These are phyloP conservation scores for Cyrtonyx montezumae DNA, from an alignment of 2,113 vertebrate species.

Conservation along the genomic window DNA sequence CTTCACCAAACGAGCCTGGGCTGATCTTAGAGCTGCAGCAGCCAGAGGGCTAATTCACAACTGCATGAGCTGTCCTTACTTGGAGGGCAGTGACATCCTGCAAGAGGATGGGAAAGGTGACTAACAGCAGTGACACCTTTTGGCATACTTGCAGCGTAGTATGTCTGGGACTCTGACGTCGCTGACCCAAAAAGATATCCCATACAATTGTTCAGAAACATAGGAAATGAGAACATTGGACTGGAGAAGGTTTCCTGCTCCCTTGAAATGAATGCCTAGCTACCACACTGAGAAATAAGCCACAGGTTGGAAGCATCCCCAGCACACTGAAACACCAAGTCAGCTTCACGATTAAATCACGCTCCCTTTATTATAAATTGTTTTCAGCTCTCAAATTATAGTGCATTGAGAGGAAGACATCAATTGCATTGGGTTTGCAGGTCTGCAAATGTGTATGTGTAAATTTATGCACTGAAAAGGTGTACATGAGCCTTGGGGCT, in stretches of 20 bases:
- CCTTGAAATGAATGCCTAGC: neutral
- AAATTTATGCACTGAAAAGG: neutral
- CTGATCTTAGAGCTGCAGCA: neutral
- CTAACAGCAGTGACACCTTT: neutral
- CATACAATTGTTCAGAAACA: neutral
- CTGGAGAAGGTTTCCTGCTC: neutral
- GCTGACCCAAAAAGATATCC: neutral
- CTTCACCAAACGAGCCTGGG: neutral
- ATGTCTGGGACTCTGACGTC: neutral
- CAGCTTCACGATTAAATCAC: neutral
- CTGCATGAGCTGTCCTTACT: neutral
- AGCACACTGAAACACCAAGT: neutral
- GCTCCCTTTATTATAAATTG: neutral
- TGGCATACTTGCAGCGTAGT: neutral
- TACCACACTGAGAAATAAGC: neutral
- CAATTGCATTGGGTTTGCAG: neutral
- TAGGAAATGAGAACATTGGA: neutral
- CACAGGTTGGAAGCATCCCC: neutral
- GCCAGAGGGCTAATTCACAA: neutral
- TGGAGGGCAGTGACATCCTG: neutral
- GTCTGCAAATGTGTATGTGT: neutral
- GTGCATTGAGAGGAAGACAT: neutral
- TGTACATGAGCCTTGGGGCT: neutral
- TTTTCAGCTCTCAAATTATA: neutral
- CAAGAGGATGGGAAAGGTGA: neutral